Evolutionary conservation across 1,140 invertebrate genomes (phyloP).

Genomic region (Rhopalosiphum padi): DNA sequence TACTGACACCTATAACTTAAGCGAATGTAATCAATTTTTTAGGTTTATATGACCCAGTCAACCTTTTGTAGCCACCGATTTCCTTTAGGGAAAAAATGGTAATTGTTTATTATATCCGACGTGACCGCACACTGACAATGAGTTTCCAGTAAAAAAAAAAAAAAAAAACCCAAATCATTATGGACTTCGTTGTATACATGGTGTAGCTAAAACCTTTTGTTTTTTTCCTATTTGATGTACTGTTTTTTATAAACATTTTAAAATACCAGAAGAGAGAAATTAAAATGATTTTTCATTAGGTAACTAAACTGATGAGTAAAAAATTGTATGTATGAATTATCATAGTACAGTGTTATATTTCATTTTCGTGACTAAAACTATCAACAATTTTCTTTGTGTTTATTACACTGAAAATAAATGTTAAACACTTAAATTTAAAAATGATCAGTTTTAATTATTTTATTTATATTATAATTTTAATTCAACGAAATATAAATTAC

Average conservation of each 20-base stretch:
- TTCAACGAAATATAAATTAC: not conserved
- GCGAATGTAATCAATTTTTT: conserved; percentile 15
- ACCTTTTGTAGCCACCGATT: conserved; percentile 31
- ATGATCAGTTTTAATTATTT: not conserved
- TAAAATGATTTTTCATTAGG: not conserved
- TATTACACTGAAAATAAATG: not conserved
- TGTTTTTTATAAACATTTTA: not conserved
- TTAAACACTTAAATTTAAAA: not conserved
- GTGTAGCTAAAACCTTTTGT: not conserved
- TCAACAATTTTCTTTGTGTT: not conserved
- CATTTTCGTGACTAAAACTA: not conserved
- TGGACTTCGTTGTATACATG: not conserved
- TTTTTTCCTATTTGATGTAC: not conserved
- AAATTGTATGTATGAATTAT: not conserved
- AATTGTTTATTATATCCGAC: not conserved
- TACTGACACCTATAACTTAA: not conserved
- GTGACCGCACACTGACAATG: not conserved
- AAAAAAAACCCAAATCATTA: conserved; percentile 21
- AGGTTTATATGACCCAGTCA: not conserved
- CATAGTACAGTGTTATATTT: not conserved
- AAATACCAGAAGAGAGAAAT: not conserved
- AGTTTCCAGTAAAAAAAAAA: not conserved
- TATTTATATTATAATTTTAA: not conserved
- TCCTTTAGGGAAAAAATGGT: not conserved
- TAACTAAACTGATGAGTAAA: not conserved